These are phyloP conservation scores for Triops longicaudatus DNA, from an alignment of 1,140 invertebrate genomes.

Conservation along the genomic window DNA sequence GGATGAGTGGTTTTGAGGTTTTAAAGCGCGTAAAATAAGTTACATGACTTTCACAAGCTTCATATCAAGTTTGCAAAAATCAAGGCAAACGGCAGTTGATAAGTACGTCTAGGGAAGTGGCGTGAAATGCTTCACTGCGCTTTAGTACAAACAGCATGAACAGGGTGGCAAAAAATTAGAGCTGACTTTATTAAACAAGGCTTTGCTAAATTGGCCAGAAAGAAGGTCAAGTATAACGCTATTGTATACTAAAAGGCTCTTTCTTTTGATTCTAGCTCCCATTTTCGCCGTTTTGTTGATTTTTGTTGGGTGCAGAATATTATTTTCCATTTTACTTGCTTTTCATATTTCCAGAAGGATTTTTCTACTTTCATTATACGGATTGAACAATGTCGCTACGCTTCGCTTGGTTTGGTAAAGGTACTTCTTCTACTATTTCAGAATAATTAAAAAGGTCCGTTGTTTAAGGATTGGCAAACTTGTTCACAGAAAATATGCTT, in stretches of 20 bases:
- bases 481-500: no score
- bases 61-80: neutral
- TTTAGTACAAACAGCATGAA: neutral
- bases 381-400: no score
- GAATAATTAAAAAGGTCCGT: no score
- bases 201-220: slow-evolving; percentile 5
- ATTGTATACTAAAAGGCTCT: neutral
- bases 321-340: no score
- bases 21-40: neutral
- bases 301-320: no score
- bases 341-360: no score
- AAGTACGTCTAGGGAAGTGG: neutral
- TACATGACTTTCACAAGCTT: neutral
- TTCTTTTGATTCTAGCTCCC: neutral
- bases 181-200: neutral
- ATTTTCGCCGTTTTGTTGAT: neutral
- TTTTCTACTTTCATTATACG: no score
- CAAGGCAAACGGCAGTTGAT: neutral
- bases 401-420: no score
- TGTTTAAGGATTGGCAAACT: no score
- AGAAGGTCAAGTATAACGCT: slow-evolving; percentile 3
- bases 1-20: neutral
- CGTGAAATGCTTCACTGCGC: neutral
- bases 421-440: no score
- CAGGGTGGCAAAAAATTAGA: neutral